Conservation (phyloP, 2,113 vertebrate species). For the Pseudolaguvia tuberculata region DNA sequence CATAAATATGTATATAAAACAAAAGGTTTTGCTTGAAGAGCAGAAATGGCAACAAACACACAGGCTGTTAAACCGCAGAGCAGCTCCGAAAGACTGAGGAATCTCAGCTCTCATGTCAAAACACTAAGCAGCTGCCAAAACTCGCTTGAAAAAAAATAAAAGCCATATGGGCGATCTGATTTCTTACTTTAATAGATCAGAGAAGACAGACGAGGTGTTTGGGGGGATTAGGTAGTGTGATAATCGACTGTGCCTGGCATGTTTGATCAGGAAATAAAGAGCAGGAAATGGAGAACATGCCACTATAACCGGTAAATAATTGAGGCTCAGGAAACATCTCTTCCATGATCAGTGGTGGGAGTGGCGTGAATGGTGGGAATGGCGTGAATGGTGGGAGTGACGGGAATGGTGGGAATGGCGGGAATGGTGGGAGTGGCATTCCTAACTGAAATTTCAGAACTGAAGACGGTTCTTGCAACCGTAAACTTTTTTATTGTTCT, state of each 20-base stretch:
- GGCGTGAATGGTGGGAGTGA: background rate
- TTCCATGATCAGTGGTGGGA: background rate
- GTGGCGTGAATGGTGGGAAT: background rate
- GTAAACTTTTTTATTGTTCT: background rate
- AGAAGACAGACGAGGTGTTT: conserved; percentile 9
- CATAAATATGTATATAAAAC: too few relatives aligned
- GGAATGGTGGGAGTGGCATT: background rate
- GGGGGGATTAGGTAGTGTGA: background rate
- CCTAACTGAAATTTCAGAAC: background rate
- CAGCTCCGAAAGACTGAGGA: background rate
- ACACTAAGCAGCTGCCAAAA: background rate
- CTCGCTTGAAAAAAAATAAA: conserved; percentile 18
- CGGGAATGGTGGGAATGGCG: background rate
- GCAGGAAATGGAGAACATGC: background rate
- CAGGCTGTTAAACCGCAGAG: background rate
- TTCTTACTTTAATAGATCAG: background rate
- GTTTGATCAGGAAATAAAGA: background rate
- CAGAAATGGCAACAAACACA: background rate
- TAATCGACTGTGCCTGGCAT: background rate
- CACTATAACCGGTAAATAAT: background rate
- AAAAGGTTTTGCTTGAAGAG: background rate
- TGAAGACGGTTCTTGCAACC: background rate
- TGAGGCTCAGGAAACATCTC: background rate
- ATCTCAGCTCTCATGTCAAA: background rate
- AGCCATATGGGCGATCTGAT: conserved; percentile 14